These are phyloP conservation scores for Amia ocellicauda DNA, from an alignment of 2,113 vertebrate genomes.

Conservation along the genomic window DNA sequence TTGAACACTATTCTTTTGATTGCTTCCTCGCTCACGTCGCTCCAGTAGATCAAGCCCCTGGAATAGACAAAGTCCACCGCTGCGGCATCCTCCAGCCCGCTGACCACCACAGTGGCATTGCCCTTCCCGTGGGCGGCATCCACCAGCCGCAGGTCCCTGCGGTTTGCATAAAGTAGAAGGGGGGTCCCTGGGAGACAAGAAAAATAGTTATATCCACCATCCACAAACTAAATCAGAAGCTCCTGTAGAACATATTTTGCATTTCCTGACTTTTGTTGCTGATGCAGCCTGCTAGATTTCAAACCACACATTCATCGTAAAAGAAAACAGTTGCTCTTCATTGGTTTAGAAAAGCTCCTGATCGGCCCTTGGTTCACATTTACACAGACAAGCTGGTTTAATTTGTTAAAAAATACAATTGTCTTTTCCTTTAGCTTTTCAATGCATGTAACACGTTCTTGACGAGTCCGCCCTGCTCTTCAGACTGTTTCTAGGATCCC, in stretches of 20 bases:
- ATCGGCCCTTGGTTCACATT: too few species aligned
- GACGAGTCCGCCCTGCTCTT: too few species aligned
- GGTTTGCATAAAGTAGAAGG: constrained; percentile 90
- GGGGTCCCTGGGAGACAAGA: constrained; percentile 70
- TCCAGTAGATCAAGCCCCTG: constrained; percentile 90
- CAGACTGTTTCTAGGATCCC: too few species aligned
- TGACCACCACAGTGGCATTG: constrained; percentile 88
- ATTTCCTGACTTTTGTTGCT: too few species aligned
- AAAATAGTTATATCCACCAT: constrained; percentile 14
- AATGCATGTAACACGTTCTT: too few species aligned
- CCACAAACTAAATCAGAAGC: neutral
- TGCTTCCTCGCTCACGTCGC: constrained; percentile 95
- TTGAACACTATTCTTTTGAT: constrained; percentile 89
- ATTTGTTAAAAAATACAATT: too few species aligned
- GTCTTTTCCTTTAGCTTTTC: too few species aligned
- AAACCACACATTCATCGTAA: too few species aligned
- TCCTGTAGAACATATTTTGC: neutral
- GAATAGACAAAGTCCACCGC: constrained; percentile 90
- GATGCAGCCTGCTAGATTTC: too few species aligned
- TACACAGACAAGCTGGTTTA: too few species aligned
- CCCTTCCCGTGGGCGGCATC: constrained; percentile 77
- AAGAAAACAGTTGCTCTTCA: too few species aligned
- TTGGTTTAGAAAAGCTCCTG: too few species aligned
- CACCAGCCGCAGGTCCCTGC: constrained; percentile 87
- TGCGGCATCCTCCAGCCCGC: constrained; percentile 90